Base-by-base conservation (phyloP, 2,888 invertebrate species). In the Idaea dimidiata region DNA sequence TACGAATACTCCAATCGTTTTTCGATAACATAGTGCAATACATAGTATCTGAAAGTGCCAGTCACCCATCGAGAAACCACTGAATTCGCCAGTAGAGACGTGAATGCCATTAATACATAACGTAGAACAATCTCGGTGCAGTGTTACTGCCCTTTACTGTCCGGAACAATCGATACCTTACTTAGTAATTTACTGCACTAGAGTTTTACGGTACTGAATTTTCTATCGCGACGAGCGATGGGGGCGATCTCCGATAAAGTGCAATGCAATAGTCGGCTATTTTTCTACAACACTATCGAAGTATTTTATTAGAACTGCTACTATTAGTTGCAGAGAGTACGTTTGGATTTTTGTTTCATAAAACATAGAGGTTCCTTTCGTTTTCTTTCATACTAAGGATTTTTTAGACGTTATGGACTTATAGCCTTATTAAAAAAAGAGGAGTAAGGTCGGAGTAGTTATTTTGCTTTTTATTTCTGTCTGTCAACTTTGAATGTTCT, bases 81-180 rank as follows among this genome's bases (percentile, higher is more conserved):
- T 54, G 54, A 17, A 54, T 54, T 17, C 54, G 17, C n/a, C 16
- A 6, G 54, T 17, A 54, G n/a, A 63, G 61, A 14, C 62, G 55
- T 57, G 53, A 17, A 54, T 43, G 33, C 75, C 77, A 78, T 85
- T 81, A 84, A 83, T 83, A 85, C 72, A 70, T 84, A 83, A 84
- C 76, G 78, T 68, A 72, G 70, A 74, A 78, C 81, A 84, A 82
- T 82, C 81, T 81, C 77, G 66, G 82, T 81, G 78, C 85, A 84
- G 74, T 57, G 59, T 33, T 54, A 58, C 65, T 81, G 80, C 78
- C 82, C 84, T 80, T 80, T 79, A 75, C 78, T 75, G 73, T 76
- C 73, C 74, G 70, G 70, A 75, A 72, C 74, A 83, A 87, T 89
- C 88, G 81, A 88, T 88, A 87, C 66, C 68, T 77, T 79, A 80